Percentiles rank a stretch among this genome's conserved stretches.
phyloP scores from a whole-genome alignment of 2,797 vertebrate genomes.

The Spondyliosoma cantharus region DNA sequence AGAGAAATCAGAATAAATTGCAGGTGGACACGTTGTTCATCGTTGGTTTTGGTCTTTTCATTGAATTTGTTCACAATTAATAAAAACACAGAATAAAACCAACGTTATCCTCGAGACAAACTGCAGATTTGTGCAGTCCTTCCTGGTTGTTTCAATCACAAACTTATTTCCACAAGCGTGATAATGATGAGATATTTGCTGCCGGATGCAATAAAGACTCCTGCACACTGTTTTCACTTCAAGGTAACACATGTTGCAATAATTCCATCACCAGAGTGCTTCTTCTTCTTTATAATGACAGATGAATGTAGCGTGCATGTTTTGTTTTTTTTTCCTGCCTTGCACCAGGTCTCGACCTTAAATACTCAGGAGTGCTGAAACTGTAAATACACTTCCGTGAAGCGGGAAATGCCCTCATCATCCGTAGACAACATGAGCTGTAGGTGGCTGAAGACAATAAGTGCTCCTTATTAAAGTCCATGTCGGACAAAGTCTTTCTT shows the following conservation, averaged over 20 bases:
- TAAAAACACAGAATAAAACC: neutral
- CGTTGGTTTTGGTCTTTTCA: slow-evolving; percentile 2
- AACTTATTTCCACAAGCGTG: neutral
- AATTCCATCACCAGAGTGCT: neutral
- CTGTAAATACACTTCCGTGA: neutral
- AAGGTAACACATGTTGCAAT: neutral
- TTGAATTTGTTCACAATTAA: neutral
- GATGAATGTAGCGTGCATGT: neutral
- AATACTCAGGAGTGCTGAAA: neutral
- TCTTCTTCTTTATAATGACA: neutral
- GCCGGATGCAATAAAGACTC: slow-evolving; percentile 4
- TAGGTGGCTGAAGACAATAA: neutral
- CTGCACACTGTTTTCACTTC: neutral
- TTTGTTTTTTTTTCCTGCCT: neutral
- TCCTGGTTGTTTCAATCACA: neutral
- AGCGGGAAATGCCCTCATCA: neutral
- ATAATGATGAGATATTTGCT: neutral
- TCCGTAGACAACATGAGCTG: slow-evolving; percentile 16
- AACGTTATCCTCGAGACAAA: neutral
- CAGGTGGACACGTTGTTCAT: neutral
- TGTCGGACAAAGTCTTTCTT: slow-evolving; percentile 39
- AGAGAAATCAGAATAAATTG: too few species aligned
- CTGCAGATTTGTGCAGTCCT: neutral
- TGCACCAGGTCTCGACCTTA: neutral
- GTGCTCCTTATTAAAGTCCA: slow-evolving; percentile 45